A percentile compares a stretch with the other conserved stretches of the same genome.
Conservation (phyloP, 2,797 vertebrate species). For the Clarias platycephalus region DNA sequence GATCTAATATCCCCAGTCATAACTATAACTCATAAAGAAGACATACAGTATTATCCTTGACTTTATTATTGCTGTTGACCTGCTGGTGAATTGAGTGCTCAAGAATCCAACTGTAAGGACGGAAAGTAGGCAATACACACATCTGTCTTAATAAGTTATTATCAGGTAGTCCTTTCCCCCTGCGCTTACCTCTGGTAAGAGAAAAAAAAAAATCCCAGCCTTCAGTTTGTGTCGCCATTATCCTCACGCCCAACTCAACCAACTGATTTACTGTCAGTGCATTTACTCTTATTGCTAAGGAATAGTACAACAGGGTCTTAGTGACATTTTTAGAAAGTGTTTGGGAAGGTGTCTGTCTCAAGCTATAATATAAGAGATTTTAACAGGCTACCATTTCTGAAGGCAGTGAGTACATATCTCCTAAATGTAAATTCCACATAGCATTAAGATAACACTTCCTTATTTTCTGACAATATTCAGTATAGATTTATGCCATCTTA, state of each 20-base stretch:
- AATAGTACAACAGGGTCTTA: constrained; percentile 1
- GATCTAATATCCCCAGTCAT: background rate
- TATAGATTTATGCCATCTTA: background rate
- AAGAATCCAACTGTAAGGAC: background rate
- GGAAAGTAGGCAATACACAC: background rate
- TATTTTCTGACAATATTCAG: background rate
- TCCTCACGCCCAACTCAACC: constrained; percentile 2
- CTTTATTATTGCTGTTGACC: constrained; percentile 13
- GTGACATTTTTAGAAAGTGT: constrained; percentile 26
- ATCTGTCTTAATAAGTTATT: constrained; percentile 26
- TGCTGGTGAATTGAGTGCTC: background rate
- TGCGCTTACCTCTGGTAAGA: background rate
- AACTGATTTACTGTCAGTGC: constrained; percentile 29
- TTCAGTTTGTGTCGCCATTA: constrained; percentile 14
- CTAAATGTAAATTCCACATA: background rate
- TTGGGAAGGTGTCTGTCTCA: constrained; percentile 5
- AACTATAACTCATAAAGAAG: background rate
- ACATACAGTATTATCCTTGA: background rate
- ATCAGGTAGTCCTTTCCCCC: background rate
- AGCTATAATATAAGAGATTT: constrained; percentile 57
- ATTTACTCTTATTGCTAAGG: constrained; percentile 22
- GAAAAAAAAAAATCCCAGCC: constrained; percentile 5
- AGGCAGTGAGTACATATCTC: background rate
- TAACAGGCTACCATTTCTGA: constrained; percentile 6
- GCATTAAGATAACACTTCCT: constrained; percentile 1